Percentiles rank a stretch among this genome's conserved stretches.
phyloP scores from a whole-genome alignment of 2,113 vertebrate species.

The Coptodon bakossiorum region DNA sequence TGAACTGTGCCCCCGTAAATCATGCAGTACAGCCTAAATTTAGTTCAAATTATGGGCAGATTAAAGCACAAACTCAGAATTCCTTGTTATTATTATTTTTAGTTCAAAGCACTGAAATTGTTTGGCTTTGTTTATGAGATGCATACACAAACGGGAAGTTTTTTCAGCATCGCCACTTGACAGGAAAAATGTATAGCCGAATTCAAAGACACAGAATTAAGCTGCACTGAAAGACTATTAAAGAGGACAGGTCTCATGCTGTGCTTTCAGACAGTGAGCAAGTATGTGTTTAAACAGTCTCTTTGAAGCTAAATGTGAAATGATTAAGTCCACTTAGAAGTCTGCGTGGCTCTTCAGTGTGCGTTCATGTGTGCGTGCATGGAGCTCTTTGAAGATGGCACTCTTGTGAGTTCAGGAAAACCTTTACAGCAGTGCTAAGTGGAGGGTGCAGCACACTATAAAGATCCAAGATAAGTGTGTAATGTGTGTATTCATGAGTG shows the following conservation, averaged over 20 bases:
- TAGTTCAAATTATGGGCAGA: neutral
- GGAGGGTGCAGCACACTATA: constrained; percentile 66
- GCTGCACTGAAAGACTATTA: constrained; percentile 16
- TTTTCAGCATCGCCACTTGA: neutral
- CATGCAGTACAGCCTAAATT: neutral
- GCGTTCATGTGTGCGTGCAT: constrained; percentile 3
- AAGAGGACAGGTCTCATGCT: constrained; percentile 33
- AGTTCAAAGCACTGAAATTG: neutral
- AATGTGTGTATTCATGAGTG: neutral
- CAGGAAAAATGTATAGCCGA: neutral
- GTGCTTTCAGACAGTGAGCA: constrained; percentile 42
- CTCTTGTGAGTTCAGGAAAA: constrained; percentile 51
- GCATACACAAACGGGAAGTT: neutral
- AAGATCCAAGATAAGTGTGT: constrained; percentile 67
- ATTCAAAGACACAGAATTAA: constrained; percentile 23
- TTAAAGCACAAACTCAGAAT: neutral
- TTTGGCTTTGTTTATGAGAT: neutral
- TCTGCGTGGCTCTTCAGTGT: constrained; percentile 9
- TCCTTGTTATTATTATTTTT: neutral
- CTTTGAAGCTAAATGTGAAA: constrained; percentile 69
- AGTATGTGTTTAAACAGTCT: constrained; percentile 52
- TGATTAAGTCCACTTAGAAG: constrained; percentile 60
- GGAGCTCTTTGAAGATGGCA: constrained; percentile 59
- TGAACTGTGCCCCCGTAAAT: neutral
- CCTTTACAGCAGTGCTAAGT: constrained; percentile 66